phyloP scores from a whole-genome alignment of 2,113 vertebrate species.

The Antigone vipio region DNA sequence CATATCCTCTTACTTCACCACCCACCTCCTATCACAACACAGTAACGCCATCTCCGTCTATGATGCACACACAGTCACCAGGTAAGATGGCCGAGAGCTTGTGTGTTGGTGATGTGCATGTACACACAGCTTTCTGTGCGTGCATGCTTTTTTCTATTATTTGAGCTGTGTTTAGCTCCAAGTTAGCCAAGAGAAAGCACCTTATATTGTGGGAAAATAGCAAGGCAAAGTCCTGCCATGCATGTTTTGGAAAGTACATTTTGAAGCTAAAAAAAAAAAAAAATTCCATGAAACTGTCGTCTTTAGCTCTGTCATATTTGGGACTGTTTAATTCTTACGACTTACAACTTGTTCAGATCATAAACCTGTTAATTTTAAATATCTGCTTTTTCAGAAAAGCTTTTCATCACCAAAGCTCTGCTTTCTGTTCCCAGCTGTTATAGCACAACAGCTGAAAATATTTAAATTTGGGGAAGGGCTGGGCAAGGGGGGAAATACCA shows the following conservation, averaged over 20 bases:
- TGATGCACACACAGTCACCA: constrained; percentile 97
- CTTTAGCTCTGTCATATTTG: neutral
- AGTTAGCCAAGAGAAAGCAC: neutral
- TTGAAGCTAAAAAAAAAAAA: neutral
- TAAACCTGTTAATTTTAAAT: neutral
- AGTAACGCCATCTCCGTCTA: constrained; percentile 91
- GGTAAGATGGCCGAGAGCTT: constrained; percentile 73
- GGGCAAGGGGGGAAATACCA: neutral
- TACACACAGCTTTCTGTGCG: fast-evolving
- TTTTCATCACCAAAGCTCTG: neutral
- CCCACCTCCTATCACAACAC: constrained; percentile 91
- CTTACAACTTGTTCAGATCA: neutral
- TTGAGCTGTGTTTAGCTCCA: neutral
- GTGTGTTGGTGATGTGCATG: neutral
- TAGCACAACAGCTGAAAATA: neutral
- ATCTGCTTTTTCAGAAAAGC: neutral
- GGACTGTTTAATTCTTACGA: neutral
- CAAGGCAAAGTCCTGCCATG: neutral
- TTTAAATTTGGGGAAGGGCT: neutral
- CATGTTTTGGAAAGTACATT: neutral
- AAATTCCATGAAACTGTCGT: neutral
- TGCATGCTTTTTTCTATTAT: neutral
- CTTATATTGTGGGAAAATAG: neutral
- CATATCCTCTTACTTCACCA: constrained; percentile 94
- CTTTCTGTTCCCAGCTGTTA: neutral